Evolutionary conservation across 2,113 vertebrate species (phyloP).

Genomic region (Notarius lentiginosus): DNA sequence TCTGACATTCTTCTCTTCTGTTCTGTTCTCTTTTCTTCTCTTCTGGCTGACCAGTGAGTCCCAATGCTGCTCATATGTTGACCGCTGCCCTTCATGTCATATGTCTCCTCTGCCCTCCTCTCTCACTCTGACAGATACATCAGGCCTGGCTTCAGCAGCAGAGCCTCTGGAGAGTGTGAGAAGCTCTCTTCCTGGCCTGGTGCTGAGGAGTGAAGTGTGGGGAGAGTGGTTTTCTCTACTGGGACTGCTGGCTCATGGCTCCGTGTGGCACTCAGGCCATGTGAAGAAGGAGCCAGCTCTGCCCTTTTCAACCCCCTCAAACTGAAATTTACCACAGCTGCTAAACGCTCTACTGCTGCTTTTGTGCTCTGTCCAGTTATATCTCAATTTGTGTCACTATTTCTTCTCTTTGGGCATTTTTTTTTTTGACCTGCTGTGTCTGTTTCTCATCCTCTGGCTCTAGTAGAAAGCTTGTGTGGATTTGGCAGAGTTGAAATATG

Average conservation of each 20-base stretch:
- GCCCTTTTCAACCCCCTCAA: constrained; percentile 68
- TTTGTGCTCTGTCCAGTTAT: constrained; percentile 36
- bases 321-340: constrained; percentile 56
- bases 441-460: constrained; percentile 20
- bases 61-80: constrained; percentile 44
- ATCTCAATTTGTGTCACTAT: constrained; percentile 30
- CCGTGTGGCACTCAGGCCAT: constrained; percentile 54
- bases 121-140: constrained; percentile 52
- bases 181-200: constrained; percentile 36
- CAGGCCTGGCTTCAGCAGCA: constrained; percentile 41
- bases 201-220: constrained; percentile 30
- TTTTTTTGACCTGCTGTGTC: background rate
- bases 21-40: constrained; percentile 36
- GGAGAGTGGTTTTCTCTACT: constrained; percentile 43
- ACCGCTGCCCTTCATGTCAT: constrained; percentile 46
- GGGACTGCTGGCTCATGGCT: constrained; percentile 47
- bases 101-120: constrained; percentile 28
- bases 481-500: background rate
- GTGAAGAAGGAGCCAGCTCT: constrained; percentile 64
- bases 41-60: constrained; percentile 68
- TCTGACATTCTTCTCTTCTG: constrained; percentile 38
- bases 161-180: constrained; percentile 49
- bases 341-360: constrained; percentile 39
- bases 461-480: constrained; percentile 1
- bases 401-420: constrained; percentile 26